Conservation (phyloP, 2,888 invertebrate genomes). For the Aporophyla nigra region DNA sequence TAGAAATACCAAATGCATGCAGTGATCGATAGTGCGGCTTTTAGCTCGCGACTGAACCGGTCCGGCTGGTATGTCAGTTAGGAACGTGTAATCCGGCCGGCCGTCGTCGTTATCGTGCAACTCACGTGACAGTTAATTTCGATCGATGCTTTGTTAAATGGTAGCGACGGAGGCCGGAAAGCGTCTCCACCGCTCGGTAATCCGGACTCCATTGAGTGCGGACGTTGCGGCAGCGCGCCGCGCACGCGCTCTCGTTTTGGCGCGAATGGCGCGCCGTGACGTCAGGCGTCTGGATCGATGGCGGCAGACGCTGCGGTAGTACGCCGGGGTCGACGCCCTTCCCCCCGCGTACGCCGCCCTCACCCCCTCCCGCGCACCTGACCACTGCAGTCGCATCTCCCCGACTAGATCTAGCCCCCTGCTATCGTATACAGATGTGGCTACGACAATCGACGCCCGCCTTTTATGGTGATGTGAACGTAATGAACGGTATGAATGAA, state of each 20-base stretch:
- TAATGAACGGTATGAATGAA: constrained; percentile 85
- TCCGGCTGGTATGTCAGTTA: constrained; percentile 72
- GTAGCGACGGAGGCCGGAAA: constrained; percentile 81
- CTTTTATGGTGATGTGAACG: constrained; percentile 84
- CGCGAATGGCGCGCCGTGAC: constrained; percentile 90
- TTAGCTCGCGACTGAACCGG: constrained; percentile 70
- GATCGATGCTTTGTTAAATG: constrained; percentile 81
- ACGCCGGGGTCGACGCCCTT: constrained; percentile 89
- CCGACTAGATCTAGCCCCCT: constrained; percentile 82
- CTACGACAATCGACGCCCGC: constrained; percentile 82
- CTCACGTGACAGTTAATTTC: constrained; percentile 83
- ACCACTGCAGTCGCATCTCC: constrained; percentile 89
- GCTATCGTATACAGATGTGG: constrained; percentile 76
- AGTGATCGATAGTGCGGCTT: constrained; percentile 69
- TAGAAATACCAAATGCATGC: constrained; percentile 62
- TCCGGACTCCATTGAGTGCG: constrained; percentile 88
- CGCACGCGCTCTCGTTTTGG: constrained; percentile 90
- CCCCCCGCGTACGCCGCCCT: constrained; percentile 75
- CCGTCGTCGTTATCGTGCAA: constrained; percentile 76
- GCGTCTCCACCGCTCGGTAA: constrained; percentile 86
- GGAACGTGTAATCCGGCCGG: constrained; percentile 70
- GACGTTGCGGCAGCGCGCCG: constrained; percentile 87
- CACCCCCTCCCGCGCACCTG: constrained; percentile 83
- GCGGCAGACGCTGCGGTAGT: constrained; percentile 91
- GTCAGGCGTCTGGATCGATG: constrained; percentile 91